Percentiles rank a stretch among this genome's conserved stretches.
These are phyloP conservation scores for Myanophis thanlyinensis DNA, from an alignment of 2,113 vertebrate genomes.

Conservation along the genomic window DNA sequence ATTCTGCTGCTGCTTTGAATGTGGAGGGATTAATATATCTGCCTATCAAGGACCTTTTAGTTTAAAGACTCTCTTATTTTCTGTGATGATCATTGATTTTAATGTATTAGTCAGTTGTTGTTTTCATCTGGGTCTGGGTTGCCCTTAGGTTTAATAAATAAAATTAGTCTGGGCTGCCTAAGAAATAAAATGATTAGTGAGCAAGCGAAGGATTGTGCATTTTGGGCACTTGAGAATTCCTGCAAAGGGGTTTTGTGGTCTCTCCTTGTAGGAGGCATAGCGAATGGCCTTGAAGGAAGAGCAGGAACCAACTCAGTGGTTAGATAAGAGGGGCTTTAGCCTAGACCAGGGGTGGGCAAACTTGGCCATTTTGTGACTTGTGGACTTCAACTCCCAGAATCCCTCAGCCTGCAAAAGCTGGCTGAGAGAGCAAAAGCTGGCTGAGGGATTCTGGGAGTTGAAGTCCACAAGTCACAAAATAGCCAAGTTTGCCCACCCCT, in stretches of 20 bases:
- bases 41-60: not conserved
- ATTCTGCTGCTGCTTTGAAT: not conserved
- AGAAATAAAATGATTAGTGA: not conserved
- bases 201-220: too few relatives aligned
- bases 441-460: too few relatives aligned
- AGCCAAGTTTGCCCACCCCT: too few relatives aligned
- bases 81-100: not conserved
- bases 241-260: not conserved
- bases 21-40: not conserved
- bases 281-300: not conserved
- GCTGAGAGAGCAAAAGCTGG: too few relatives aligned
- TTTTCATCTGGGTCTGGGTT: not conserved
- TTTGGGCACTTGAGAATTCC: not conserved
- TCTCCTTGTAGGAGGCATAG: not conserved
- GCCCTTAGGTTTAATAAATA: not conserved
- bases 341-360: too few relatives aligned
- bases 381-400: too few relatives aligned
- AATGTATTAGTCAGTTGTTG: not conserved
- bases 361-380: too few relatives aligned
- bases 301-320: not conserved
- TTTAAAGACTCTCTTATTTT: not conserved
- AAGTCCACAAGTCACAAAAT: too few relatives aligned
- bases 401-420: too few relatives aligned
- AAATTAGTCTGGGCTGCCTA: not conserved
- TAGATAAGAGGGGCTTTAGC: not conserved